Conservation (phyloP, 2,888 invertebrate genomes). For the Eupeodes latifasciatus region DNA sequence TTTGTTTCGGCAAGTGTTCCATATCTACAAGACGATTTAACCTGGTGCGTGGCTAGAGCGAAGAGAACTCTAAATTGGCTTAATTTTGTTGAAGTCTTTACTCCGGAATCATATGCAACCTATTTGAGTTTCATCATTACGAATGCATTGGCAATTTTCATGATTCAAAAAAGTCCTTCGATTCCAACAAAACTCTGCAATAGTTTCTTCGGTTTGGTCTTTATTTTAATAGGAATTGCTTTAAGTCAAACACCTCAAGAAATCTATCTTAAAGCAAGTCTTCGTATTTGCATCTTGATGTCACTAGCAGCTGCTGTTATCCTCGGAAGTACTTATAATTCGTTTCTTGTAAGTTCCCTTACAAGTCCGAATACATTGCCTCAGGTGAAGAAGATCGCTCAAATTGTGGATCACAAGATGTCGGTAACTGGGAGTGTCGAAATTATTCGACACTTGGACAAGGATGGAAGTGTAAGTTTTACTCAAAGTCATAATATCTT, state of each 20-base stretch:
- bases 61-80: constrained; percentile 79
- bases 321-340: constrained; percentile 82
- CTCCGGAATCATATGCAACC: constrained; percentile 31
- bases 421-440: constrained; percentile 81
- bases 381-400: constrained; percentile 80
- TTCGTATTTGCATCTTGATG: constrained; percentile 76
- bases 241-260: constrained; percentile 78
- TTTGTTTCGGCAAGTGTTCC: constrained; percentile 81
- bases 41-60: constrained; percentile 83
- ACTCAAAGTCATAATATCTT: background rate
- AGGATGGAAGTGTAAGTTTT: constrained; percentile 80
- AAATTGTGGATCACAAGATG: constrained; percentile 80
- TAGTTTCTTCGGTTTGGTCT: constrained; percentile 75
- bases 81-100: constrained; percentile 79
- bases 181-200: constrained; percentile 55
- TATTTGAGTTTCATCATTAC: constrained; percentile 76
- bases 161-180: constrained; percentile 75
- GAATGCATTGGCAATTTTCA: constrained; percentile 77
- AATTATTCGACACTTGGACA: constrained; percentile 80
- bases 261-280: constrained; percentile 14
- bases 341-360: constrained; percentile 81
- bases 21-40: constrained; percentile 83
- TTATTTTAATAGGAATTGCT: constrained; percentile 78
- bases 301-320: constrained; percentile 78
- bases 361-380: constrained; percentile 81